These are phyloP conservation scores for Pygmarrhopalites habei DNA, from an alignment of 1,140 invertebrate species.

Conservation along the genomic window DNA sequence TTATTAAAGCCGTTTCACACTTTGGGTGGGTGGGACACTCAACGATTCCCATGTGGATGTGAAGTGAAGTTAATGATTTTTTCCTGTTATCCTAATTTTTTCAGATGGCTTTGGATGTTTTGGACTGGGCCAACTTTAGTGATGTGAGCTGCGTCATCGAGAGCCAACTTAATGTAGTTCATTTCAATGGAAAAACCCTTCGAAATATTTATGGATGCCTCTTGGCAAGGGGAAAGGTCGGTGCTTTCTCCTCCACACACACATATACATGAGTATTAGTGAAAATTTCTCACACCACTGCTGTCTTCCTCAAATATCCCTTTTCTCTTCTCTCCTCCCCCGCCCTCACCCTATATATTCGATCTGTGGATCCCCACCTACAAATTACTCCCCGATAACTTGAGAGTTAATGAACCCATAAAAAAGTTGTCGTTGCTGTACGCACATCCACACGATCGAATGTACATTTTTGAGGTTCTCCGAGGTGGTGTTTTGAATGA, in stretches of 20 bases:
- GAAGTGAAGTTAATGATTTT: too few species aligned
- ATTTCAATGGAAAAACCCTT: slow-evolving; percentile 35
- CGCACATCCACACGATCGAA: too few species aligned
- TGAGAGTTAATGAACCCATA: too few species aligned
- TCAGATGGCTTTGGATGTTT: slow-evolving; percentile 78
- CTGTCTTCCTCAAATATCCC: not conserved
- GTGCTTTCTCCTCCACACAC: not conserved
- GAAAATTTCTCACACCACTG: not conserved
- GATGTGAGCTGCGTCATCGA: slow-evolving; percentile 37
- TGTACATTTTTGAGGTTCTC: too few species aligned
- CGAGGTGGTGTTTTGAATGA: too few species aligned
- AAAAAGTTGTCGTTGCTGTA: too few species aligned
- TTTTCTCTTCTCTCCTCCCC: not conserved
- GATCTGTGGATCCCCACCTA: not conserved
- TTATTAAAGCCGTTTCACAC: too few species aligned
- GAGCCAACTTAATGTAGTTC: slow-evolving; percentile 27
- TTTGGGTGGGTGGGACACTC: too few species aligned
- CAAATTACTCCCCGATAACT: too few species aligned
- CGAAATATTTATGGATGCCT: slow-evolving; percentile 36
- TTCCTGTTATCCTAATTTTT: too few species aligned
- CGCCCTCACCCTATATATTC: not conserved
- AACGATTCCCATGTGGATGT: too few species aligned
- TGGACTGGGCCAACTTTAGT: slow-evolving; percentile 70
- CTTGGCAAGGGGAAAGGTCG: slow-evolving; percentile 38
- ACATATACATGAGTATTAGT: not conserved